Evolutionary conservation across 1,140 invertebrate genomes (phyloP).

Genomic region (Zaprionus kolodkinae): DNA sequence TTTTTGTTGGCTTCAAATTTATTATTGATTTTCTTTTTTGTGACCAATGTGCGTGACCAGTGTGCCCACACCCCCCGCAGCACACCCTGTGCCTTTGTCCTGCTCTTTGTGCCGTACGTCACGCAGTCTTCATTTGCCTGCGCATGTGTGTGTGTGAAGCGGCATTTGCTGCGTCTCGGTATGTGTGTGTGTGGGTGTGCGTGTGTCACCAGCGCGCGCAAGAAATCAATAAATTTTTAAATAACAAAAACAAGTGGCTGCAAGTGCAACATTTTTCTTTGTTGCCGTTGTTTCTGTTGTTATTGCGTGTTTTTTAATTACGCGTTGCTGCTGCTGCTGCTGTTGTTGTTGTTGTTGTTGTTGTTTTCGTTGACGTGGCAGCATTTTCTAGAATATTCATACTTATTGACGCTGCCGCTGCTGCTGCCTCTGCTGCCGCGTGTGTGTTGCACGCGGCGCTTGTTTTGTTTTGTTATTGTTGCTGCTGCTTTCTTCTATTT

Average conservation of each 20-base stretch:
- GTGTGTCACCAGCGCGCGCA: slow-evolving; percentile 52
- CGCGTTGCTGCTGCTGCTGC: background rate
- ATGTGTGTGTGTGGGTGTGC: slow-evolving; percentile 33
- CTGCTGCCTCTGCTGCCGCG: background rate
- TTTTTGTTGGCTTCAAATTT: slow-evolving; percentile 36
- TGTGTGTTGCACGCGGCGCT: slow-evolving; percentile 8
- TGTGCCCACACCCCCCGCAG: background rate
- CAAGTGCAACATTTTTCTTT: slow-evolving; percentile 11
- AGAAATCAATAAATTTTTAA: slow-evolving; percentile 74
- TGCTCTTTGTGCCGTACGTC: background rate
- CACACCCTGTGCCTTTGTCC: too few relatives aligned
- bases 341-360: slow-evolving; percentile 4
- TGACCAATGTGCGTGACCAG: slow-evolving; percentile 39
- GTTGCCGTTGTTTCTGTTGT: background rate
- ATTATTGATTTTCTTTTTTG: slow-evolving; percentile 47
- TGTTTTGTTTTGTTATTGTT: slow-evolving; percentile 17
- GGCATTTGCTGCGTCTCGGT: slow-evolving; percentile 27
- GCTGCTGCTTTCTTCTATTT: background rate
- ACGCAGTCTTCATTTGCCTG: background rate
- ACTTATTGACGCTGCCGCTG: background rate
- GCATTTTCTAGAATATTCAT: background rate
- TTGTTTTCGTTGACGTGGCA: background rate
- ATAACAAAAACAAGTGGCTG: slow-evolving; percentile 26
- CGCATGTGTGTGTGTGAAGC: slow-evolving; percentile 26
- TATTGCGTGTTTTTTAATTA: background rate